A percentile compares a stretch with the other conserved stretches of the same genome.
phyloP scores from a whole-genome alignment of 2,113 vertebrate genomes.

The Tonatia bakeri region DNA sequence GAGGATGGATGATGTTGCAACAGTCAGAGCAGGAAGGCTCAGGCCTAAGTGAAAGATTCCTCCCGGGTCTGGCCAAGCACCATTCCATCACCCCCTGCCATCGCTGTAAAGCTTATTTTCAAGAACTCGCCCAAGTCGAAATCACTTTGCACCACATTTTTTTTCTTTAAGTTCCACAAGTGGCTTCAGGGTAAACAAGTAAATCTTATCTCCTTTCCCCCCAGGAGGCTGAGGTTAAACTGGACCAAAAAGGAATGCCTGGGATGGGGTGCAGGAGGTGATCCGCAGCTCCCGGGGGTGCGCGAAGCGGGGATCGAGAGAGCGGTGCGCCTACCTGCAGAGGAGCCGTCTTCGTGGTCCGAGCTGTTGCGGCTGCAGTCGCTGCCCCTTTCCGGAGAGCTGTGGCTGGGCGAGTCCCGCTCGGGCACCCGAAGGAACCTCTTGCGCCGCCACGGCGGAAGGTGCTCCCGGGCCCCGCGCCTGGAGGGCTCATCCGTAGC shows the following conservation, averaged over 20 bases:
- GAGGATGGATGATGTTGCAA: background rate
- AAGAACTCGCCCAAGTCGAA: background rate
- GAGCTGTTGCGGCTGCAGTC: conserved; percentile 86
- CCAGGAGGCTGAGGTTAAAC: background rate
- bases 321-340: conserved; percentile 82
- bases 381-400: conserved; percentile 89
- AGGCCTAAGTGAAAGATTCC: background rate
- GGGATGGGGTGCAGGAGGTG: background rate
- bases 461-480: conserved; percentile 48
- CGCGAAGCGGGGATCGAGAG: fast-evolving
- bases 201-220: background rate
- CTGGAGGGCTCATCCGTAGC: background rate
- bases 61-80: background rate
- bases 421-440: conserved; percentile 41
- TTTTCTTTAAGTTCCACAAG: conserved; percentile 17
- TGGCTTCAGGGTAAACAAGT: background rate
- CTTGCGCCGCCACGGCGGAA: conserved; percentile 53
- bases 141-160: background rate
- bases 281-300: background rate
- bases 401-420: conserved; percentile 78
- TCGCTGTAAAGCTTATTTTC: background rate
- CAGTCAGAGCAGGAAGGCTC: background rate
- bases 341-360: conserved; percentile 90
- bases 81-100: background rate
- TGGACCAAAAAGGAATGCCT: background rate